phyloP scores from a whole-genome alignment of 2,888 invertebrate genomes.

The Lydus trimaculatus region DNA sequence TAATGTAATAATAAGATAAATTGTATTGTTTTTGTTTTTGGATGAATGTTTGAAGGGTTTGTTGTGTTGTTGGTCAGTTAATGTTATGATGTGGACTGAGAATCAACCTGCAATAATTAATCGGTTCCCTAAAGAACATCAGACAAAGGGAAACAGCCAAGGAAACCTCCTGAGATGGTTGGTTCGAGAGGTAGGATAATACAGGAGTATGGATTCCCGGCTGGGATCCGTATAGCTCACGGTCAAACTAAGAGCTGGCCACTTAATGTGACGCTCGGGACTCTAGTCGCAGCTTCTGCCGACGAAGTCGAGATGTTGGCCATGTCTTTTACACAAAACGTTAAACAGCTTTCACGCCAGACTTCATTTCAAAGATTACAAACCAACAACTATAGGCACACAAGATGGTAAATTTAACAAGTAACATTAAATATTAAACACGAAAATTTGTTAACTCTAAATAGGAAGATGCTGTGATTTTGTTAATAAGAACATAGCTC shows the following conservation, averaged over 20 bases:
- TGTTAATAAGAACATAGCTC: background rate
- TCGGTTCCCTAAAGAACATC: slow-evolving; percentile 59
- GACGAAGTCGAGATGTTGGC: slow-evolving; percentile 31
- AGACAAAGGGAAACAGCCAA: slow-evolving; percentile 58
- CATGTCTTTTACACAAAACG: slow-evolving; percentile 31
- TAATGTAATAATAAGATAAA: background rate
- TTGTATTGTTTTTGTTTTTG: background rate
- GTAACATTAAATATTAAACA: background rate
- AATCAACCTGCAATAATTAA: slow-evolving; percentile 60
- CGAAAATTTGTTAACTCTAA: background rate
- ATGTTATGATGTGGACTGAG: slow-evolving; percentile 55
- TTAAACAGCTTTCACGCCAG: slow-evolving; percentile 28
- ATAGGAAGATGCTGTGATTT: background rate
- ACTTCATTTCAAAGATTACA: slow-evolving; percentile 18
- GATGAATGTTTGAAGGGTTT: slow-evolving; percentile 24
- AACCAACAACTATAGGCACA: background rate
- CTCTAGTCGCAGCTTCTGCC: slow-evolving; percentile 49
- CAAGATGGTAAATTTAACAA: background rate
- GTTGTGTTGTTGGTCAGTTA: slow-evolving; percentile 43
- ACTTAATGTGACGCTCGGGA: slow-evolving; percentile 63
- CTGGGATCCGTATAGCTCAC: slow-evolving; percentile 60
- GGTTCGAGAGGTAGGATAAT: slow-evolving; percentile 48
- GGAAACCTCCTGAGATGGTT: slow-evolving; percentile 56
- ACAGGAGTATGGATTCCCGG: slow-evolving; percentile 47
- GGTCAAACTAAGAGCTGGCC: slow-evolving; percentile 62